Evolutionary conservation across 1,140 invertebrate species (phyloP), one percentile per base, ranked within the genome.

Genomic region (Eumaeus atala): DNA sequence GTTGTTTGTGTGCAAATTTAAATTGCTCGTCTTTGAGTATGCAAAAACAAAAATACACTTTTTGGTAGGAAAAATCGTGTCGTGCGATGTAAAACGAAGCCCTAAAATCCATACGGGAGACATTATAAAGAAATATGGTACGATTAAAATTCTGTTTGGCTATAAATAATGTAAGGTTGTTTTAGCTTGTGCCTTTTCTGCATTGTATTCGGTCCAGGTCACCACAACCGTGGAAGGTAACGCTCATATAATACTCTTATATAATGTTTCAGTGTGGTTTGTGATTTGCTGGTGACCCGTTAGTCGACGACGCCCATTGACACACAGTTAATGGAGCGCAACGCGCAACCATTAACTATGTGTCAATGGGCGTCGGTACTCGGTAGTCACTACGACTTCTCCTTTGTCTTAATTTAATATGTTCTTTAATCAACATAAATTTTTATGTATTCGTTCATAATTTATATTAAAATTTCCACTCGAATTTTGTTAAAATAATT

Each of bases 81-180:
- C 66, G 58, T 60, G 14, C 28, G 36, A 8, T 48, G 1, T 50
- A 61, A 63, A 50, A 0, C 12, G n/a, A 12, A 34, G 21, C 50
- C 42, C 28, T 9, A 9, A 51, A 66, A 64, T 64, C 61, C 67
- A 53, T 65, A 64, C 21, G 64, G 62, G 67, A 62, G 56, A 56
- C 57, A 56, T 64, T 69, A 60, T 59, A 61, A 54, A 63, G 64
- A 74, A 72, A 74, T 74, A 72, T 70, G 68, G 72, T 42, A 48
- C 71, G 64, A 74, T 74, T 74, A 72, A 62, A 67, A 52, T 72
- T 66, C 69, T 64, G 67, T 67, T 64, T 50, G 21, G 2, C 38
- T 12, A 40, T 40, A 12, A n/a, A 14, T 11, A 40, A 40, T 40
- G 14, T 40, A 14, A 14, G 8, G 14, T 8, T 40, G n/a, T n/a